Base-by-base conservation (phyloP, 2,113 vertebrate species). In the Colossoma macropomum region DNA sequence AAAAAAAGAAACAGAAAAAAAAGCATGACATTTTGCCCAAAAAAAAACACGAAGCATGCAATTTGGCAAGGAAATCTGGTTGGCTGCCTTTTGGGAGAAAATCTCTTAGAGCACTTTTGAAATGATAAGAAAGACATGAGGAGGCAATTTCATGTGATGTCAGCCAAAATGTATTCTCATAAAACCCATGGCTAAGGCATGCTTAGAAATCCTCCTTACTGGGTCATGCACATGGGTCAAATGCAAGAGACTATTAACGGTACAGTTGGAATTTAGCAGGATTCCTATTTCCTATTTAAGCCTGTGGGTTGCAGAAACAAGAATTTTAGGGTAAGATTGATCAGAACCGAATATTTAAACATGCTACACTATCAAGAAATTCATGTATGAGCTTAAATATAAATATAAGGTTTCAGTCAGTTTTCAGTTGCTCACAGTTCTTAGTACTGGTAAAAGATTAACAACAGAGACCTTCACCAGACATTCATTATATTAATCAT, bases 81-180 rank as follows among this genome's bases (percentile, higher is more conserved):
- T 71, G 68, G 80, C 50, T 66, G 78, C n/a, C 16, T 81, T 83
- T 81, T 69, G 73, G 77, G 77, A 70, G 72, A 77, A 84, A 86
- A 86, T 83, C 85, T 86, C 65, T 76, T 76, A 72, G 81, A 86
- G 52, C 45, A 84, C 78, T 70, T 84, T 81, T 79, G 80, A 77
- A 76, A 86, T 76, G 87, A 88, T 88, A 86, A 88, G 84, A 71
- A 84, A 84, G 87, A 88, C 87, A 88, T 79, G 87, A 88, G 79
- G 84, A 84, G 76, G 85, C 87, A 82, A 80, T 86, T 84, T 86
- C 73, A 41, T 80, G 68, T 80, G 78, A 85, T 86, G 78, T 85
- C 86, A 83, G 86, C 84, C 84, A 78, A 84, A 86, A 84, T n/a
- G 52, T 52, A 79, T 45, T 77, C 65, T 75, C 77, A 45, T 62